Conservation (phyloP, 2,113 vertebrate species). For the Perccottus glenii region DNA sequence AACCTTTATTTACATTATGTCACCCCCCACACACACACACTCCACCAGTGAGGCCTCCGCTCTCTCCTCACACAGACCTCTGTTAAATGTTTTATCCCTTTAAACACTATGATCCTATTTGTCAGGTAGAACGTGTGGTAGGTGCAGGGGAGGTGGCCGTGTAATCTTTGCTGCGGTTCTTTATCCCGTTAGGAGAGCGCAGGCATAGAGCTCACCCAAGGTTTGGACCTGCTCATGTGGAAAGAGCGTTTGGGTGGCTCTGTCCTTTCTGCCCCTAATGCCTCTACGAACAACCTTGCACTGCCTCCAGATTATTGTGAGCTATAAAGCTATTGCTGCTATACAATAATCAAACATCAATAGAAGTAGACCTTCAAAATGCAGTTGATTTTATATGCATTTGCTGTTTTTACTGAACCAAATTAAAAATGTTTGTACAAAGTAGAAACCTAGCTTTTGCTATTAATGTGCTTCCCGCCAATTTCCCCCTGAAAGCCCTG, state of each 20-base stretch:
- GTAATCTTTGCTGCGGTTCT: constrained; percentile 77
- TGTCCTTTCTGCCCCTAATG: constrained; percentile 73
- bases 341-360: constrained; percentile 22
- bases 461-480: constrained; percentile 31
- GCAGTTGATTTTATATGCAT: not conserved
- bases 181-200: constrained; percentile 74
- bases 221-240: constrained; percentile 75
- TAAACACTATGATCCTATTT: constrained; percentile 80
- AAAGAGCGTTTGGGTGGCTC: constrained; percentile 71
- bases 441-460: constrained; percentile 24
- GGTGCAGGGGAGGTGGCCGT: constrained; percentile 72
- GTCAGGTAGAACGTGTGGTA: constrained; percentile 76
- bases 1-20: constrained; percentile 50
- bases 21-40: constrained; percentile 15
- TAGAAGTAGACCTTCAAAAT: too few relatives aligned
- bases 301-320: constrained; percentile 29
- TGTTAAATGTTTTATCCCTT: constrained; percentile 71
- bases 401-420: not conserved
- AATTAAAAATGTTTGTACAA: not conserved
- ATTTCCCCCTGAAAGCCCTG: constrained; percentile 26
- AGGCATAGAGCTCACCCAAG: constrained; percentile 48
- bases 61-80: constrained; percentile 31
- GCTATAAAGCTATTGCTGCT: constrained; percentile 34
- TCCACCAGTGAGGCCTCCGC: not conserved
- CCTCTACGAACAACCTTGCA: constrained; percentile 42